A percentile compares a stretch with the other conserved stretches of the same genome.
These are phyloP conservation scores for Xenentodon cancila DNA, from an alignment of 2,797 vertebrate species.

Conservation along the genomic window DNA sequence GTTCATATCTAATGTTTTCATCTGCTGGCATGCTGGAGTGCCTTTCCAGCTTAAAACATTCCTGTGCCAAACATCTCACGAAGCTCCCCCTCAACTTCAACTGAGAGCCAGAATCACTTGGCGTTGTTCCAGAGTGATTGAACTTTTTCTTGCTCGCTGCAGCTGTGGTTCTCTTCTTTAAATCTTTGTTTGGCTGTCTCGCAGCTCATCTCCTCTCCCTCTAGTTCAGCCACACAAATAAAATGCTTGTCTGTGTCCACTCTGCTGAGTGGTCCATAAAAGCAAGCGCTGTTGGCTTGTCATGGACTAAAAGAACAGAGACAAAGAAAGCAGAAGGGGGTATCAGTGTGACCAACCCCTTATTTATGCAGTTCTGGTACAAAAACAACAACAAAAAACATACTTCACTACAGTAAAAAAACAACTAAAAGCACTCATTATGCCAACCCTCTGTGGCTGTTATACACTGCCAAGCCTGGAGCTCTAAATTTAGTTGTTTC, in stretches of 20 bases:
- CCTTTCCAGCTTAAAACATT: too few relatives aligned
- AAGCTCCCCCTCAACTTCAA: not conserved
- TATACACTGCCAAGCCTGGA: slow-evolving; percentile 54
- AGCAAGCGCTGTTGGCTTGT: slow-evolving; percentile 49
- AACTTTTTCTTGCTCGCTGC: slow-evolving; percentile 9
- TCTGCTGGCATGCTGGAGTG: too few relatives aligned
- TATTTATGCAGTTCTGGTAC: slow-evolving; percentile 29
- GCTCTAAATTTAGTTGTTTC: slow-evolving; percentile 49
- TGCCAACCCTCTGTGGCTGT: slow-evolving; percentile 50
- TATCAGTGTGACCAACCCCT: slow-evolving; percentile 35
- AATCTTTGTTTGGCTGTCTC: slow-evolving; percentile 12
- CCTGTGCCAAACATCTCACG: too few relatives aligned
- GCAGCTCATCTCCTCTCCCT: slow-evolving; percentile 27
- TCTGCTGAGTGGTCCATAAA: slow-evolving; percentile 43
- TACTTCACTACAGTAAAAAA: slow-evolving; percentile 39
- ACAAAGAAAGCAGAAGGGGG: slow-evolving; percentile 42
- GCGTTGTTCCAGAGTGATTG: not conserved
- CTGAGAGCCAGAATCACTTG: not conserved
- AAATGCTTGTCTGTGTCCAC: slow-evolving; percentile 49
- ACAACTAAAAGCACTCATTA: slow-evolving; percentile 60
- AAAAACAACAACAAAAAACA: slow-evolving; percentile 29
- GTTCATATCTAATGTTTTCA: too few relatives aligned
- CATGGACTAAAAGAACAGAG: slow-evolving; percentile 45
- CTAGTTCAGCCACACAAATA: slow-evolving; percentile 33
- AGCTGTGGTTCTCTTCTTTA: slow-evolving; percentile 12